These are phyloP conservation scores for Myopa tessellatipennis DNA, from an alignment of 2,888 invertebrate genomes.

Conservation along the genomic window DNA sequence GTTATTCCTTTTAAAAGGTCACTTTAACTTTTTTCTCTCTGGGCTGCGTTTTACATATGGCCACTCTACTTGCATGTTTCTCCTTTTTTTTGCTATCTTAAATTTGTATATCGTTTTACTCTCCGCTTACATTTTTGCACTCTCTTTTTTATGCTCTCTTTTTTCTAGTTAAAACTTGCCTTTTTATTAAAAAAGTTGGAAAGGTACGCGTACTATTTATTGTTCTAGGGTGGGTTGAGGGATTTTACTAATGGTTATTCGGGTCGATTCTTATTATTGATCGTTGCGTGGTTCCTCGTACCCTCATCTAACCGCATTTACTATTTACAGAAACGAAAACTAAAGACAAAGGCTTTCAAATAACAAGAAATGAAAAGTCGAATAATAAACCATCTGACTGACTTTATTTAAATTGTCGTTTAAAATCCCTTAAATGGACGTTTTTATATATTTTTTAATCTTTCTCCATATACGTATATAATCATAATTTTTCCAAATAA, in stretches of 20 bases:
- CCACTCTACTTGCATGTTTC: neutral
- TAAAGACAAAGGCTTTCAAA: too few species aligned
- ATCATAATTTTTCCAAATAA: neutral
- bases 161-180: neutral
- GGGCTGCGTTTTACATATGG: too few species aligned
- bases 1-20: too few species aligned
- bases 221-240: constrained; percentile 39
- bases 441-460: too few species aligned
- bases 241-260: constrained; percentile 27
- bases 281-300: neutral
- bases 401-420: too few species aligned
- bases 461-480: too few species aligned
- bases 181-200: constrained; percentile 20
- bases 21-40: too few species aligned
- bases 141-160: neutral
- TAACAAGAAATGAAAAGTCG: too few species aligned
- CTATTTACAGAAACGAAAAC: too few species aligned
- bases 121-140: neutral
- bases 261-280: neutral
- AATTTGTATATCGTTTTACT: neutral
- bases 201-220: constrained; percentile 40
- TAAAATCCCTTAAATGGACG: too few species aligned
- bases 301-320: too few species aligned
- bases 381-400: too few species aligned
- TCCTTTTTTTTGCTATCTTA: neutral